Conservation (phyloP, 2,113 vertebrate species). For the Indicator indicator region DNA sequence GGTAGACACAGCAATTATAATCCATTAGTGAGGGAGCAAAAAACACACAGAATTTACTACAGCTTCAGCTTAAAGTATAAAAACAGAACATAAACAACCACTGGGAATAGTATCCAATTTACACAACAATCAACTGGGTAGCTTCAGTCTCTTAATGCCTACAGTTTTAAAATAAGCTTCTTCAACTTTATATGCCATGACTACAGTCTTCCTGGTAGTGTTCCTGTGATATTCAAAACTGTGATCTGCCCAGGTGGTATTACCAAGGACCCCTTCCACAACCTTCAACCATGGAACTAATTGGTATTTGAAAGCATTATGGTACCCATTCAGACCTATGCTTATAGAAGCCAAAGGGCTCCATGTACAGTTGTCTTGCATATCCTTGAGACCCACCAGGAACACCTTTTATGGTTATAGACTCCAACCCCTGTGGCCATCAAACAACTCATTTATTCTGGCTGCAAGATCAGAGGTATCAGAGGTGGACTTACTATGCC, state of each 20-base stretch:
- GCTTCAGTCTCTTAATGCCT: neutral
- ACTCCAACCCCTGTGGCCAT: no score
- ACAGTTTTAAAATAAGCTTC: neutral
- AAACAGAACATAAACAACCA: slow-evolving; percentile 2
- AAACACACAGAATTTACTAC: neutral
- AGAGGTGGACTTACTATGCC: no score
- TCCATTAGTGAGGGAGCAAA: neutral
- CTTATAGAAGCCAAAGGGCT: neutral
- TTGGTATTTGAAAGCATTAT: neutral
- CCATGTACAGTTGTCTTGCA: no score
- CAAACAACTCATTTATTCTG: no score
- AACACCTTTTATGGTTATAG: no score
- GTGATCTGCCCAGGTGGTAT: neutral
- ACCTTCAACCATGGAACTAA: neutral
- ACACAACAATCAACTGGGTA: neutral
- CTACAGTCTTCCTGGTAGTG: neutral
- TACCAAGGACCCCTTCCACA: neutral
- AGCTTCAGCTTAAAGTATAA: neutral
- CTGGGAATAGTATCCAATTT: neutral
- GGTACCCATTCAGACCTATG: neutral
- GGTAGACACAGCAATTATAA: neutral
- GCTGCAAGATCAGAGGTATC: no score
- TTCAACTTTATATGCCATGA: neutral
- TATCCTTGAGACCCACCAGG: no score
- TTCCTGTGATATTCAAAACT: neutral